Base-by-base conservation (phyloP, 1,140 invertebrate species). In the Trichonephila clavata region DNA sequence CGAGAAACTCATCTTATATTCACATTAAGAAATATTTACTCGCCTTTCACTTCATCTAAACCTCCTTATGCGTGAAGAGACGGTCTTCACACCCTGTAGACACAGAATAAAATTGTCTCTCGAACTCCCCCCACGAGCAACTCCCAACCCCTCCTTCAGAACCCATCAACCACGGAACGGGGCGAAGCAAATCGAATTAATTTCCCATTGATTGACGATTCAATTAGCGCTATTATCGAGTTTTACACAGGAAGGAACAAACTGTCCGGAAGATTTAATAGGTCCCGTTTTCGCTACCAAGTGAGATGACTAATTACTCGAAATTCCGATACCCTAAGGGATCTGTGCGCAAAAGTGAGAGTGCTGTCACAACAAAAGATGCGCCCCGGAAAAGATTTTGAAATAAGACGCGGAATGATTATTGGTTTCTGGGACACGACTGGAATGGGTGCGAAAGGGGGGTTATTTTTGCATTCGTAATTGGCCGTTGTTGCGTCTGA, bases 151-250 rank as follows among this genome's bases (percentile, higher is more conserved):
- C n/a, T n/a, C 65, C 65, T 24, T 24, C 65, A 10, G n/a, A 68
- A 24, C 65, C 14, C 71, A 7, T 32, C 71, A 32, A 39, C 24
- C 71, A 27, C 71, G 65, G 65, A 68, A 68, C 27, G 24, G 32
- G 16, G 71, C 27, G 71, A 77, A 24, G 71, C 24, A 63, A 87
- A 77, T 89, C 87, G 32, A 89, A 89, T 89, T 89, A 89, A 89
- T 89, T 89, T 89, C 32, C 20, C 68, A 89, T 89, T 89, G 59
- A 63, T 39, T 89, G 65, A 77, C 65, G 61, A 77, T 89, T 77
- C 65, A 89, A 89, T 89, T 89, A 89, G 39, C 32, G 86, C 43
- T 39, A 50, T 84, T 84, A 84, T 84, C 57, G 57, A 84, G 83
- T 84, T 84, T 84, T 60, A 77, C 27, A 77, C 71, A 77, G 71